Evolutionary conservation across 2,888 invertebrate genomes (phyloP), one percentile per base, ranked within the genome.

Genomic region (Lysandra coridon): DNA sequence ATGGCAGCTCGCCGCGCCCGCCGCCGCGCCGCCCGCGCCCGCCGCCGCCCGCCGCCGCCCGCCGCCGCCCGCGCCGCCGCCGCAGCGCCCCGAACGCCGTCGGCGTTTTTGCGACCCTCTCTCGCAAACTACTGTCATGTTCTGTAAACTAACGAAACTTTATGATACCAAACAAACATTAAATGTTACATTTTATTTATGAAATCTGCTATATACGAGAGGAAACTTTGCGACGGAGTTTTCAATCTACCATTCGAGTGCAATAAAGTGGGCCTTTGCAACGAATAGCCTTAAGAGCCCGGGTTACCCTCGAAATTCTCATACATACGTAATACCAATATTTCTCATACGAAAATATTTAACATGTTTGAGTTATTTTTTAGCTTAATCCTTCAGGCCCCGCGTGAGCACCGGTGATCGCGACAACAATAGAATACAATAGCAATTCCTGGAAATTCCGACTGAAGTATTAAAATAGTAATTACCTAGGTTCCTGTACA

Each of bases 91-190:
- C 79, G 76, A 84, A 80, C 81, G 84, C 91, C 88, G 88, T 87
- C 85, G 86, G 88, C 88, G 91, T 91, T 92, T 92, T 92, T 91
- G 89, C 88, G 85, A 85, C 86, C 85, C 83, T 82, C 85, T 87
- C 87, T 84, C 88, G 86, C 86, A 82, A 83, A 82, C 83, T 85
- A 83, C 85, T 83, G 84, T 83, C 84, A 83, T 82, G 82, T 83
- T 87, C 87, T 85, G 85, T 82, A 84, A 85, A 83, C 84, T 83
- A 83, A 84, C 84, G 82, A 82, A 83, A 83, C 83, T 84, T 82
- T 83, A 86, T 84, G 87, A 89, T 85, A 86, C 86, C 79, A 80
- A 83, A 83, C 80, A 83, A 80, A 76, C 76, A 57, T 76, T 76
- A 33, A 76, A 76, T 76, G 76, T 53, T 57, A 76, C 76, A 53